Percentiles rank a stretch among this genome's conserved stretches.
These are phyloP conservation scores for Scaptomyza graminum DNA, from an alignment of 1,140 invertebrate species.

Conservation along the genomic window DNA sequence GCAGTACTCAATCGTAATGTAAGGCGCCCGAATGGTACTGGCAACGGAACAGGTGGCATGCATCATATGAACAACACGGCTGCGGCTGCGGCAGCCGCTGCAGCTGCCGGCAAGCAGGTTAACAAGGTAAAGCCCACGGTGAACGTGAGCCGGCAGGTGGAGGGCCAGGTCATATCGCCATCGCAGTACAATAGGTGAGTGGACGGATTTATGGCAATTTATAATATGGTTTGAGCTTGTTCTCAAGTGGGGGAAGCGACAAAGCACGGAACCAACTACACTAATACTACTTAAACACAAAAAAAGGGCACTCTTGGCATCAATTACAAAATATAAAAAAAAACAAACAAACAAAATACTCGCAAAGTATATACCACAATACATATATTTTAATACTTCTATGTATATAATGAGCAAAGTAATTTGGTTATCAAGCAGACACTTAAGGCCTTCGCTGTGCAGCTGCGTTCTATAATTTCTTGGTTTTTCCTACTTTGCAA, in stretches of 20 bases:
- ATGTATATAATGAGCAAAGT: conserved; percentile 11
- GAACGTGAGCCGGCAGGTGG: conserved; percentile 86
- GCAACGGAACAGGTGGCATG: conserved; percentile 86
- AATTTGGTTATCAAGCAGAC: conserved; percentile 37
- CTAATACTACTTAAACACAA: conserved; percentile 24
- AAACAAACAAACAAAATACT: conserved; percentile 1
- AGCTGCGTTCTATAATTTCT: conserved; percentile 33
- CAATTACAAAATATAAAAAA: conserved; percentile 17
- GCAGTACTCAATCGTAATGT: conserved; percentile 90
- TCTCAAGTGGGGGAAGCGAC: conserved; percentile 1
- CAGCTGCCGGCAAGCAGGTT: conserved; percentile 90
- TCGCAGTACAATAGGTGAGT: conserved; percentile 84
- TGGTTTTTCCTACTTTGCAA: conserved; percentile 34
- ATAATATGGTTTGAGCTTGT: conserved; percentile 14
- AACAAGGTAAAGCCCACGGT: conserved; percentile 94
- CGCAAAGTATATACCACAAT: not conserved
- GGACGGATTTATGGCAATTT: conserved; percentile 1
- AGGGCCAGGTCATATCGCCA: conserved; percentile 85
- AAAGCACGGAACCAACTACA: conserved; percentile 28
- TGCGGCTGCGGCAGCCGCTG: conserved; percentile 74
- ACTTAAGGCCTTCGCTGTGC: conserved; percentile 41
- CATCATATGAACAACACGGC: conserved; percentile 86
- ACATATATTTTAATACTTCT: not conserved
- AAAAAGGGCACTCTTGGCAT: conserved; percentile 18
- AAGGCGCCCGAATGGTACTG: conserved; percentile 84